phyloP scores from a whole-genome alignment of 2,888 invertebrate genomes.

The Polydrusus pterygomalis region DNA sequence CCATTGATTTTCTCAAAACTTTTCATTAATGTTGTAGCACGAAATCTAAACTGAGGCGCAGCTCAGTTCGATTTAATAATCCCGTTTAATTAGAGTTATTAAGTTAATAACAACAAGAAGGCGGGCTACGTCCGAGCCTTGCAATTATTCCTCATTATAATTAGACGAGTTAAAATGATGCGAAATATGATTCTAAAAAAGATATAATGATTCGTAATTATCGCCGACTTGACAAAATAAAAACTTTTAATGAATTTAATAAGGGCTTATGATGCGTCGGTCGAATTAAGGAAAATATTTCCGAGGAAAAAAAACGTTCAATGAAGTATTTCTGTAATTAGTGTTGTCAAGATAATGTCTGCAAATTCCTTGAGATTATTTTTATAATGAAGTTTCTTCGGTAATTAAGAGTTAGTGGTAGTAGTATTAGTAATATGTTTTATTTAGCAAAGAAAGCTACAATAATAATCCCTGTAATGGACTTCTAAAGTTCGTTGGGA shows the following conservation, averaged over 20 bases:
- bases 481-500: too few species aligned
- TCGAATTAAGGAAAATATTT: conserved; percentile 7
- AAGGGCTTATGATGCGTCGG: conserved; percentile 16
- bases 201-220: conserved; percentile 53
- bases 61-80: conserved; percentile 45
- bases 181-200: conserved; percentile 54
- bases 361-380: background rate
- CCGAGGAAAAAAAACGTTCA: conserved; percentile 1
- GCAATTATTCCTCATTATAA: conserved; percentile 54
- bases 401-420: too few species aligned
- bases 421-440: too few species aligned
- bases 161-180: conserved; percentile 53
- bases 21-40: conserved; percentile 32
- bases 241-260: conserved; percentile 52
- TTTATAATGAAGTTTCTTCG: background rate
- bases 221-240: conserved; percentile 50
- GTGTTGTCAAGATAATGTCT: background rate
- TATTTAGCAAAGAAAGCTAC: too few species aligned
- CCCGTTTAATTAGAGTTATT: conserved; percentile 52
- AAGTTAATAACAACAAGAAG: conserved; percentile 56
- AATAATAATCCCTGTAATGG: too few species aligned
- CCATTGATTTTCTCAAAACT: conserved; percentile 29
- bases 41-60: conserved; percentile 19
- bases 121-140: conserved; percentile 52
- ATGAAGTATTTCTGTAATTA: background rate